These are phyloP conservation scores for Phrynosoma blainvillii DNA, from an alignment of 2,113 vertebrate species.

Conservation along the genomic window DNA sequence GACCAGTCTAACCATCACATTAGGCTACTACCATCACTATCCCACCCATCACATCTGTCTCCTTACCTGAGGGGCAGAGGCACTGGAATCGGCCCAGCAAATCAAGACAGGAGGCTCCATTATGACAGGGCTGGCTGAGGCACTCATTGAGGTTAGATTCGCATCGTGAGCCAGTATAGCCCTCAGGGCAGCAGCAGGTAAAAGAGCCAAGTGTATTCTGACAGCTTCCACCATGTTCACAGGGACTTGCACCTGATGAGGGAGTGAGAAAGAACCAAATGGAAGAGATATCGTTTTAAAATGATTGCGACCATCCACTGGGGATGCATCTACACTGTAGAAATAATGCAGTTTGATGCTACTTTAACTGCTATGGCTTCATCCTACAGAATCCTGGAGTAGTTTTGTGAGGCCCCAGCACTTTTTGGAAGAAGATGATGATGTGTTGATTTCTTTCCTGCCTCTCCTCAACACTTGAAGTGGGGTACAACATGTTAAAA, in stretches of 20 bases:
- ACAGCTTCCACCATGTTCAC: slow-evolving; percentile 70
- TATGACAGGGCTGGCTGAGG: slow-evolving; percentile 71
- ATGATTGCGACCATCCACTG: too few relatives aligned
- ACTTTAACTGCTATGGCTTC: too few relatives aligned
- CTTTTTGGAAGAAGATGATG: too few relatives aligned
- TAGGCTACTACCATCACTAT: neutral
- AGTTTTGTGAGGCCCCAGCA: too few relatives aligned
- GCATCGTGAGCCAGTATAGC: slow-evolving; percentile 71
- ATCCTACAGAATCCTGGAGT: too few relatives aligned
- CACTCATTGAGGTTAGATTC: slow-evolving; percentile 68
- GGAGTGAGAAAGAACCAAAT: neutral
- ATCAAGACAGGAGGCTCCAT: slow-evolving; percentile 68
- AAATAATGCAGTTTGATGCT: too few relatives aligned
- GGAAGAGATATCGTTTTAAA: too few relatives aligned
- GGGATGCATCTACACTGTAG: too few relatives aligned
- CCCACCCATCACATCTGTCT: neutral
- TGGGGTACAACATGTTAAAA: too few relatives aligned
- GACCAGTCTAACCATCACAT: too few relatives aligned
- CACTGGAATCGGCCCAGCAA: slow-evolving; percentile 66
- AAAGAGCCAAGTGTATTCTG: slow-evolving; percentile 72
- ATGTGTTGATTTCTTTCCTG: too few relatives aligned
- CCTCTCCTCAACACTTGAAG: too few relatives aligned
- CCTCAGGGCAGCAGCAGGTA: slow-evolving; percentile 64
- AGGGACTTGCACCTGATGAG: slow-evolving; percentile 62
- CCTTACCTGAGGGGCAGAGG: slow-evolving; percentile 70